phyloP scores from a whole-genome alignment of 2,888 invertebrate genomes.

The Eulithis testata region DNA sequence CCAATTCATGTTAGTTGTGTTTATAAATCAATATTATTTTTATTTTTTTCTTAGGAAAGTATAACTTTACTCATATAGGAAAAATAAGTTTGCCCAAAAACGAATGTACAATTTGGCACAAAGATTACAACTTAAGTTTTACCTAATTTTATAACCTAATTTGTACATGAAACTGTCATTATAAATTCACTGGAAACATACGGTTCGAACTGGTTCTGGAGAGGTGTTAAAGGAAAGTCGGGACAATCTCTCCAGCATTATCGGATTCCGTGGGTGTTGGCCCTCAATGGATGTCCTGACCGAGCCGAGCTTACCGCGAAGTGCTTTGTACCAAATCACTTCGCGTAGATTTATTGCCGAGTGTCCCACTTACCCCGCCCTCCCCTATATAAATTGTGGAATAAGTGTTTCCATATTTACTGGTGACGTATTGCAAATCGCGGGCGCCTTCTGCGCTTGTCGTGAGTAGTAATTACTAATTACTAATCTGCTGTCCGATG shows the following conservation, averaged over 20 bases:
- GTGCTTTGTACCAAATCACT: slow-evolving; percentile 84
- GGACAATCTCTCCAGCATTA: slow-evolving; percentile 82
- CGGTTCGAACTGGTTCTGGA: slow-evolving; percentile 44
- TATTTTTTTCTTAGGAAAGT: too few species aligned
- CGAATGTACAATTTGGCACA: too few species aligned
- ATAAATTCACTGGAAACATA: not conserved
- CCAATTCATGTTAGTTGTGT: not conserved
- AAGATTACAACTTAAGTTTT: too few species aligned
- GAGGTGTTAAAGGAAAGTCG: slow-evolving; percentile 80
- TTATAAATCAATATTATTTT: too few species aligned
- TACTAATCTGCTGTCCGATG: slow-evolving; percentile 71
- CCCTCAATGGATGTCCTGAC: slow-evolving; percentile 80
- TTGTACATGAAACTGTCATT: not conserved
- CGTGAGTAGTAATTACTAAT: slow-evolving; percentile 75
- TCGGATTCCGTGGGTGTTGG: slow-evolving; percentile 79
- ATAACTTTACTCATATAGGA: too few species aligned
- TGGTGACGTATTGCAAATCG: slow-evolving; percentile 82
- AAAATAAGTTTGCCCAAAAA: too few species aligned
- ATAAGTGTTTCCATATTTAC: slow-evolving; percentile 84
- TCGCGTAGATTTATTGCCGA: slow-evolving; percentile 78
- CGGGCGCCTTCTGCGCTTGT: slow-evolving; percentile 73
- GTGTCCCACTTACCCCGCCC: slow-evolving; percentile 75
- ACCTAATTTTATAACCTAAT: not conserved
- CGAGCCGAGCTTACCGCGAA: slow-evolving; percentile 77
- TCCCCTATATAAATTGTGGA: slow-evolving; percentile 78